Base-by-base conservation (phyloP, 2,797 vertebrate species). In the Tenualosa thibaudeaui region DNA sequence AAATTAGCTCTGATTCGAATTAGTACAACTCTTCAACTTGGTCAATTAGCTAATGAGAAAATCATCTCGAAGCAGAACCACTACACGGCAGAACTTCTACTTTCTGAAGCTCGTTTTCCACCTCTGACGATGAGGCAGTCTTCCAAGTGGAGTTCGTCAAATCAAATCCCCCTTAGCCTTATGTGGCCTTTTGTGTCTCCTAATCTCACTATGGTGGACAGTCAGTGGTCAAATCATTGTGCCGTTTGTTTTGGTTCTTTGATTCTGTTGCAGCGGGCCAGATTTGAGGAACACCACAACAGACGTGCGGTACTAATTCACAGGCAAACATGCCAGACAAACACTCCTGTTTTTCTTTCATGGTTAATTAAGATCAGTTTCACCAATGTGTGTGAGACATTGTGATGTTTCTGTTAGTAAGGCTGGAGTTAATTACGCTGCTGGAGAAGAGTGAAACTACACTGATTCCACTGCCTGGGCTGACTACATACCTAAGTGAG, bases 401-500 rank as follows among this genome's bases (percentile, higher is more conserved):
- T 75, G 31, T 75, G 40, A 78, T 78, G 71, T 78, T 78, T 78
- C 37, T 78, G 71, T 78, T 46, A 46, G 71, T 78, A 22, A 15
- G 40, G 71, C 68, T 43, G 68, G 31, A 78, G 71, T 22, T 78
- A 10, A 78, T 78, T 78, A 78, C 37, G 9, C 71, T 78, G 5
- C 71, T 22, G 17, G 15, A 46, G 71, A 22, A 22, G 37, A 78
- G 68, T 15, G 5, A 40, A 75, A 40, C 68, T 43, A 46, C 71
- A 46, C 40, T 75, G 3, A 75, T 40, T n/a, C 37, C 40, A 17
- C 37, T 40, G 40, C 71, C 43, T 24, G n/a, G 58, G n/a, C 58
- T 24, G n/a, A 37, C 37, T 31, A 71, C 13, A 71, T 71, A 15
- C 15, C 15, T 78, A 78, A 43, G 71, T 19, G 40, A 78, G 46